A percentile compares a stretch with the other conserved stretches of the same genome.
Conservation (phyloP, 2,113 vertebrate genomes). For the Theropithecus gelada region DNA sequence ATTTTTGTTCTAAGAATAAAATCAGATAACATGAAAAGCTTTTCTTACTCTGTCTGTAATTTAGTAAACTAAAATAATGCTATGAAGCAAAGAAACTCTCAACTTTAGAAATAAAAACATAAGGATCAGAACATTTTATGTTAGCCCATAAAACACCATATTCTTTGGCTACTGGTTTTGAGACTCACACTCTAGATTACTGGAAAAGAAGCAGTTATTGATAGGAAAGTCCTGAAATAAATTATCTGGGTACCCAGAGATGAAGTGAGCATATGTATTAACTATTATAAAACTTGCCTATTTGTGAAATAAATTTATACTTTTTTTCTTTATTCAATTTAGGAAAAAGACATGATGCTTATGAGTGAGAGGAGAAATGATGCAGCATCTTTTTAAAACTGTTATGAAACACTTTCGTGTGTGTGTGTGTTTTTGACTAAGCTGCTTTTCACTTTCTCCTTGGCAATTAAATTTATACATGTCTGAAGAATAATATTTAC, state of each 20-base stretch:
- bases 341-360: neutral
- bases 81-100: neutral
- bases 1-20: neutral
- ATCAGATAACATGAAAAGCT: neutral
- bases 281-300: neutral
- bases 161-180: neutral
- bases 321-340: neutral
- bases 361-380: neutral
- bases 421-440: no score
- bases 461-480: neutral
- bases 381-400: neutral
- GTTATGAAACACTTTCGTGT: neutral
- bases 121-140: neutral
- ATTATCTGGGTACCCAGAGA: neutral
- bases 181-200: constrained; percentile 35
- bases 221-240: constrained; percentile 36
- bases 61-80: neutral
- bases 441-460: neutral
- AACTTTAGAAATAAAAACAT: constrained; percentile 37
- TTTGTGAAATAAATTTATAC: neutral
- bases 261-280: neutral
- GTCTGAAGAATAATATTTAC: neutral
- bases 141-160: neutral
- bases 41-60: neutral
- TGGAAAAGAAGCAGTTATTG: constrained; percentile 27